Conservation (phyloP, 2,113 vertebrate genomes). For the Tautogolabrus adspersus region DNA sequence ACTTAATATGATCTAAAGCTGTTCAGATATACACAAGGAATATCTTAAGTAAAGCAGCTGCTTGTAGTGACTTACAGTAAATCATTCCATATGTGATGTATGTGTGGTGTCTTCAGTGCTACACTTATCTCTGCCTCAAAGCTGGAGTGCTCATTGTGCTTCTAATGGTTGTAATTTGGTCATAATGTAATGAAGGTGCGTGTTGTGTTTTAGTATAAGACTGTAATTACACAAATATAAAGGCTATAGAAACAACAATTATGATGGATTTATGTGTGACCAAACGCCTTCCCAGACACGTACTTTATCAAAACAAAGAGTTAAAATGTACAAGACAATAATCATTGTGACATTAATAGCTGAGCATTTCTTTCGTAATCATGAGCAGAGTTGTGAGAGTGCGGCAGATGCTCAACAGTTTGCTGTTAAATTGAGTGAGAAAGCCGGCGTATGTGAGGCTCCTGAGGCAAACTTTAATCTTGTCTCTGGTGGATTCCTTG, state of each 20-base stretch:
- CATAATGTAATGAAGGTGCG: not conserved
- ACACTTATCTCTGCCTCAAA: not conserved
- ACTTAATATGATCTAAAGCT: not conserved
- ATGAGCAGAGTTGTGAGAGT: constrained; percentile 16
- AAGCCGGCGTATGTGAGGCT: constrained; percentile 10
- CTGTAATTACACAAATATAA: no score
- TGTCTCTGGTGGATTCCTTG: constrained; percentile 44
- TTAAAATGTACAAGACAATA: not conserved
- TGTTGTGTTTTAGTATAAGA: not conserved
- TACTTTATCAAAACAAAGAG: not conserved
- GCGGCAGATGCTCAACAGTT: constrained; percentile 31
- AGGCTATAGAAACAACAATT: no score
- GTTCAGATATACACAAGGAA: not conserved
- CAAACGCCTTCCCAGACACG: no score
- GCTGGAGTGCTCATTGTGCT: not conserved
- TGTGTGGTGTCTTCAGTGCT: not conserved
- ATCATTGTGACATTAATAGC: not conserved
- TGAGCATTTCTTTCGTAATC: constrained; percentile 8
- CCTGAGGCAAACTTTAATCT: constrained; percentile 45
- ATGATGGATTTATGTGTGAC: no score
- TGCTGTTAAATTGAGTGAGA: constrained; percentile 48
- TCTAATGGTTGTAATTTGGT: not conserved
- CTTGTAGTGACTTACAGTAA: not conserved
- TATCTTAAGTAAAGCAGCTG: not conserved
- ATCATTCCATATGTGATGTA: not conserved